Conservation (phyloP, 1,140 invertebrate genomes). For the Plodia interpunctella region DNA sequence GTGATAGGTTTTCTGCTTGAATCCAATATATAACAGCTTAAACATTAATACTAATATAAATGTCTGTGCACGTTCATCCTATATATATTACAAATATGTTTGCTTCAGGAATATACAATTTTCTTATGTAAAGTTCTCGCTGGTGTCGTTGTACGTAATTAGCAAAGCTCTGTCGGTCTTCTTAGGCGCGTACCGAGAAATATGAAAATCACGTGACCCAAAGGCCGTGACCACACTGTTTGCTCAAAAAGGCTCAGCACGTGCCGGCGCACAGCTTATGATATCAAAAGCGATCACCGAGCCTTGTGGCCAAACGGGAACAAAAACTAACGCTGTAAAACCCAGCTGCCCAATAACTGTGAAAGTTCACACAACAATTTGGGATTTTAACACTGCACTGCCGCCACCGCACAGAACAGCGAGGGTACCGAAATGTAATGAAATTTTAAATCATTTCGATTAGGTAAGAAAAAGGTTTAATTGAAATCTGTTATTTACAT, state of each 20-base stretch:
- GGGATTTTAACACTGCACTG: constrained; percentile 66
- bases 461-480: too few relatives aligned
- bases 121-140: too few relatives aligned
- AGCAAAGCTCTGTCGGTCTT: background rate
- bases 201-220: background rate
- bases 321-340: constrained; percentile 30
- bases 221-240: constrained; percentile 4
- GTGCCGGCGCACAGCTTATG: constrained; percentile 48
- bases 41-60: too few relatives aligned
- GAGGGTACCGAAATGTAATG: background rate
- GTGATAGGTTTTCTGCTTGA: too few relatives aligned
- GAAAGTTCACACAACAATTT: constrained; percentile 75
- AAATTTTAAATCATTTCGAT: background rate
- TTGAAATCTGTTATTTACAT: too few relatives aligned
- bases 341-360: constrained; percentile 53
- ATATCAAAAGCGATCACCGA: constrained; percentile 32
- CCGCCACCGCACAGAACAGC: constrained; percentile 32
- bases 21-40: too few relatives aligned
- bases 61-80: too few relatives aligned
- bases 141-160: too few relatives aligned
- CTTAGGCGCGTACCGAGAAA: background rate
- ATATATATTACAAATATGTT: too few relatives aligned
- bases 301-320: constrained; percentile 21
- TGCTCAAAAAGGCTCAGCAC: constrained; percentile 37
- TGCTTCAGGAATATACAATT: too few relatives aligned